phyloP scores from a whole-genome alignment of 2,888 invertebrate species.

The Drosophila infuscata region DNA sequence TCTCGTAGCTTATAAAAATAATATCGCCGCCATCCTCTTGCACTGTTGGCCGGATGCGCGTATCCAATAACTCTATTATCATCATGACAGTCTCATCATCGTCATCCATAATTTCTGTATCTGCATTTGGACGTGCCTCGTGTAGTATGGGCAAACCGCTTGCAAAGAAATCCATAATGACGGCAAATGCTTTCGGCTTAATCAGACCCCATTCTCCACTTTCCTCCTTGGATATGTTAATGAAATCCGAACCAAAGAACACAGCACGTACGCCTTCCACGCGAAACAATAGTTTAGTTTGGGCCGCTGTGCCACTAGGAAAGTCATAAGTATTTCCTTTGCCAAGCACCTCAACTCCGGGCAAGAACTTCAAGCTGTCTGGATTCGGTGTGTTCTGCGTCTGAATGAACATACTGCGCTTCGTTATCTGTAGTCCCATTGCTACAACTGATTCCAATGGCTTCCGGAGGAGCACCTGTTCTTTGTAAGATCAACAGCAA shows the following conservation, averaged over 20 bases:
- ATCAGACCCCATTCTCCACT: slow-evolving; percentile 97
- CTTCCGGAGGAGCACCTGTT: slow-evolving; percentile 26
- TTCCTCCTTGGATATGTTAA: slow-evolving; percentile 97
- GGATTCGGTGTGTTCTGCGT: slow-evolving; percentile 99
- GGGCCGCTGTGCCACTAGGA: slow-evolving; percentile 91
- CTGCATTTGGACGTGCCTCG: slow-evolving; percentile 90
- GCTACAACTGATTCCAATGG: neutral
- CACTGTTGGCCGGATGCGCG: slow-evolving; percentile 98
- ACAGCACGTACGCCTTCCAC: slow-evolving; percentile 98
- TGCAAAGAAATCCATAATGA: slow-evolving; percentile 99
- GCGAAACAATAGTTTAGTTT: slow-evolving; percentile 95
- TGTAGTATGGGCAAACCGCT: slow-evolving; percentile 95
- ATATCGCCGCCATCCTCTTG: slow-evolving; percentile 99
- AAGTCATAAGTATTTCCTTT: slow-evolving; percentile 96
- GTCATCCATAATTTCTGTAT: slow-evolving; percentile 93
- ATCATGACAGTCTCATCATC: slow-evolving; percentile 99
- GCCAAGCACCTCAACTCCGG: slow-evolving; percentile 93
- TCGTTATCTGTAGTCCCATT: slow-evolving; percentile 34
- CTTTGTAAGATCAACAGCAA: slow-evolving; percentile 15
- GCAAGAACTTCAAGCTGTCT: slow-evolving; percentile 96
- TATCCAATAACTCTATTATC: slow-evolving; percentile 99
- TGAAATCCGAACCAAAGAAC: slow-evolving; percentile 98
- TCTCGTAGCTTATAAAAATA: slow-evolving; percentile 95
- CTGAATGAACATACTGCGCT: slow-evolving; percentile 95
- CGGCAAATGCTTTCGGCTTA: slow-evolving; percentile 98